These are phyloP conservation scores for Chloroclysta siterata DNA, from an alignment of 2,888 invertebrate genomes.

Conservation along the genomic window DNA sequence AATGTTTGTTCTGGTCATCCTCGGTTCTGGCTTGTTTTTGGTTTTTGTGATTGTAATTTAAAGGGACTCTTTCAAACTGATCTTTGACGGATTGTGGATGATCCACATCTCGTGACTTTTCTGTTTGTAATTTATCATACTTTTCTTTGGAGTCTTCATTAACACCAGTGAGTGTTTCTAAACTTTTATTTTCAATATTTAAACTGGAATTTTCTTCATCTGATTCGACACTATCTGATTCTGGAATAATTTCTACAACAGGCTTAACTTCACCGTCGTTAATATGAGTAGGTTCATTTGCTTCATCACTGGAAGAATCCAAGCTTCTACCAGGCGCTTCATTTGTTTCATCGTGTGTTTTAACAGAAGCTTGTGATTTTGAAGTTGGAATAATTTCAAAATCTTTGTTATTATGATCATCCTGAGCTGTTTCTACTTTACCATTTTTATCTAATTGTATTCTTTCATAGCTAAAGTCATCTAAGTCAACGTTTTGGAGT, in stretches of 20 bases:
- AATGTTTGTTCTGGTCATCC: conserved; percentile 30
- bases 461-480: conserved; percentile 63
- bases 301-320: conserved; percentile 41
- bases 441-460: conserved; percentile 59
- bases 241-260: conserved; percentile 70
- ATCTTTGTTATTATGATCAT: conserved; percentile 45
- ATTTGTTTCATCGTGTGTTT: conserved; percentile 38
- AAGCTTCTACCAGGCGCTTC: conserved; percentile 40
- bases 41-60: conserved; percentile 70
- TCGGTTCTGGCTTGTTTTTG: conserved; percentile 41
- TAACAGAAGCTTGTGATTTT: conserved; percentile 34
- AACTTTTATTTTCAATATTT: conserved; percentile 49
- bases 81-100: conserved; percentile 62
- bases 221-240: conserved; percentile 56
- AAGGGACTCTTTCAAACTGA: conserved; percentile 78
- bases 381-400: conserved; percentile 39
- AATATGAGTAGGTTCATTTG: conserved; percentile 53
- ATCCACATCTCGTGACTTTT: conserved; percentile 44
- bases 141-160: conserved; percentile 47
- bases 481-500: conserved; percentile 61
- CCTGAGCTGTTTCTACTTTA: conserved; percentile 52
- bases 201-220: conserved; percentile 49
- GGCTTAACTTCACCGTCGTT: conserved; percentile 75
- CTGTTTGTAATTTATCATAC: conserved; percentile 47
- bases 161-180: conserved; percentile 55